Base-by-base conservation (phyloP, 64 coral and sea anemone species). In the Porites australiensis region DNA sequence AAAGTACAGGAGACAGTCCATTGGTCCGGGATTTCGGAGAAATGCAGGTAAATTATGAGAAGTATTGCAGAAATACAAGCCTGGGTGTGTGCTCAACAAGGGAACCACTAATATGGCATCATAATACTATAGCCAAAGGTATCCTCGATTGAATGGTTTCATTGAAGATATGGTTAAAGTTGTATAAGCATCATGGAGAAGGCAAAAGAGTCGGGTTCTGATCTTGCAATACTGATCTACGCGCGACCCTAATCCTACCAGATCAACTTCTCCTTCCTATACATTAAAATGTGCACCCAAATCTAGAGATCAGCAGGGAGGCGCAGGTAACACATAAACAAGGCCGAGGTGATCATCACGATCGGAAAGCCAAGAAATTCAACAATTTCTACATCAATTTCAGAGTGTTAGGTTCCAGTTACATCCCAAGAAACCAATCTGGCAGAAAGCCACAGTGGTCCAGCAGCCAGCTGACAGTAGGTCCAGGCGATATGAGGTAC, bases 211-310 rank as follows among this genome's bases (percentile, higher is more conserved):
- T 79, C 52, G 27, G 76, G 51, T 79, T 79, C 18, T 58, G 76
- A 79, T 79, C 52, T 79, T 79, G 76, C 52, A 52, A 79, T 79
- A 51, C n/a, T 79, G 76, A 79, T 79, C 49, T 58, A 79, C 19
- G 20, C 9, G 48, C 50, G 8, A 79, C 50, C 3, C 51, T 51
- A 79, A 79, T 79, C 76, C 54, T 14, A 79, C 76, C 50, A 22
- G 76, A 51, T 79, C 76, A 58, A 7, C 76, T 79, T 21, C 76
- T 79, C 76, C 52, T 78, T 14, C 75, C 51, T 53, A 51, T 78
- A 21, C 75, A 78, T 78, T 19, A 57, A 78, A 55, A 58, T 57
- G 15, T 78, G 49, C 50, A 78, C 57, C 75, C 51, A 14, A 78
- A 43, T 70, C 67, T 70, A 2, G 67, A 70, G 67, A 70, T 70